Percentiles rank a stretch among this genome's conserved stretches.
phyloP scores from a whole-genome alignment of 1,140 invertebrate genomes.

The Drosophila nikananu region DNA sequence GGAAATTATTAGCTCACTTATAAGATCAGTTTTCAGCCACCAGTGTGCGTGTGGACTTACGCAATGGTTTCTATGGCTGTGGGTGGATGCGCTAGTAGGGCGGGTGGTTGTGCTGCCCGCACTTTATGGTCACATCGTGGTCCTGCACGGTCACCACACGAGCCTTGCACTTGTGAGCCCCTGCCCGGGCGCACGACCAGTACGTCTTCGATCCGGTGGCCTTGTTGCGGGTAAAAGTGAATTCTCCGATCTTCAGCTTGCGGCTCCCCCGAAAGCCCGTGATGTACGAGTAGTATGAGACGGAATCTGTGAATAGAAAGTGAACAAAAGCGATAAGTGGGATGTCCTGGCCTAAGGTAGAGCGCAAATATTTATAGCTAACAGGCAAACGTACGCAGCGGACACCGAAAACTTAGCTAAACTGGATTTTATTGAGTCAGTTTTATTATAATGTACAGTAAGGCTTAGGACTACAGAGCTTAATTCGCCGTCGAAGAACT shows the following conservation, averaged over 20 bases:
- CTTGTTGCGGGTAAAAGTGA: constrained; percentile 83
- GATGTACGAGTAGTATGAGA: constrained; percentile 76
- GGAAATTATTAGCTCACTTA: not conserved
- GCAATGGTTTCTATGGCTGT: constrained; percentile 17
- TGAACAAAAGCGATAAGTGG: constrained; percentile 44
- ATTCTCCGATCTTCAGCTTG: constrained; percentile 83
- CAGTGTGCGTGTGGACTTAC: constrained; percentile 6
- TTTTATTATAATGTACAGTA: constrained; percentile 25
- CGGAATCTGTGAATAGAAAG: constrained; percentile 49
- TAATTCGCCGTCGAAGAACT: constrained; percentile 2
- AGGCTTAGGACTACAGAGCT: constrained; percentile 58
- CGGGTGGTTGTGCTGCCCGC: constrained; percentile 81
- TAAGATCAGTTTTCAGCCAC: not conserved
- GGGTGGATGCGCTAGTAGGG: constrained; percentile 71
- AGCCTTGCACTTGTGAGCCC: constrained; percentile 84
- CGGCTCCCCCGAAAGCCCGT: constrained; percentile 84
- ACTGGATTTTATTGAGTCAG: constrained; percentile 58
- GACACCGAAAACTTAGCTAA: constrained; percentile 36
- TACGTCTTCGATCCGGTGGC: constrained; percentile 76
- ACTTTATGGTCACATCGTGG: constrained; percentile 81
- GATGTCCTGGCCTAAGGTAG: not conserved
- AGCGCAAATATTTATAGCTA: not conserved
- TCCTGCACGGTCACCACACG: constrained; percentile 80
- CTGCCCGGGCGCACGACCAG: constrained; percentile 84
- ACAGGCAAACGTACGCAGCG: constrained; percentile 23